These are phyloP conservation scores for Eugnorisma glareosa DNA, from an alignment of 2,888 invertebrate species.

Conservation along the genomic window DNA sequence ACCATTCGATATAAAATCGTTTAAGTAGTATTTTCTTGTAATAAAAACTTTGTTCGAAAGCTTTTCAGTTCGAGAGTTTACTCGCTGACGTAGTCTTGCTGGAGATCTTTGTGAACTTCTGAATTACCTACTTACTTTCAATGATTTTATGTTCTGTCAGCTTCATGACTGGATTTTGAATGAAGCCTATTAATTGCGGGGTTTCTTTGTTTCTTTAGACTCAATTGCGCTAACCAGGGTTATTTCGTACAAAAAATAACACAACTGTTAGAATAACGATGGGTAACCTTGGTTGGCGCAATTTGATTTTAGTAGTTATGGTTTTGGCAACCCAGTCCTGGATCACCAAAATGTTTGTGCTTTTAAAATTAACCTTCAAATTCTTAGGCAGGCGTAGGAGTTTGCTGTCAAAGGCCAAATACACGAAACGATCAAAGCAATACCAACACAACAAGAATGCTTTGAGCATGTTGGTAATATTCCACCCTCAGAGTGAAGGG, in stretches of 20 bases:
- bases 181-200: neutral
- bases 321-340: neutral
- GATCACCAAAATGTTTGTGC: neutral
- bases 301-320: neutral
- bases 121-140: conserved; percentile 40
- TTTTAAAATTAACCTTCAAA: neutral
- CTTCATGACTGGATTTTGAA: conserved; percentile 11
- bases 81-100: conserved; percentile 61
- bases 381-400: neutral
- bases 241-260: neutral
- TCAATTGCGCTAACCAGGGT: neutral
- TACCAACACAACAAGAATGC: conserved; percentile 30
- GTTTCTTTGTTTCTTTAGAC: neutral
- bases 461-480: conserved; percentile 27
- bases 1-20: conserved; percentile 49
- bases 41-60: conserved; percentile 58
- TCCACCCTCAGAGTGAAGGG: conserved; percentile 3
- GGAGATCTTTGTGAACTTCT: conserved; percentile 53
- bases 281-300: neutral
- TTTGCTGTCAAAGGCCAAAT: conserved; percentile 2
- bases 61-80: conserved; percentile 56
- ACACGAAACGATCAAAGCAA: conserved; percentile 25
- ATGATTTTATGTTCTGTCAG: conserved; percentile 59
- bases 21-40: conserved; percentile 50
- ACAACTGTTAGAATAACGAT: neutral